These are phyloP conservation scores for Orchestes rusci DNA, from an alignment of 2,888 invertebrate genomes.

Conservation along the genomic window DNA sequence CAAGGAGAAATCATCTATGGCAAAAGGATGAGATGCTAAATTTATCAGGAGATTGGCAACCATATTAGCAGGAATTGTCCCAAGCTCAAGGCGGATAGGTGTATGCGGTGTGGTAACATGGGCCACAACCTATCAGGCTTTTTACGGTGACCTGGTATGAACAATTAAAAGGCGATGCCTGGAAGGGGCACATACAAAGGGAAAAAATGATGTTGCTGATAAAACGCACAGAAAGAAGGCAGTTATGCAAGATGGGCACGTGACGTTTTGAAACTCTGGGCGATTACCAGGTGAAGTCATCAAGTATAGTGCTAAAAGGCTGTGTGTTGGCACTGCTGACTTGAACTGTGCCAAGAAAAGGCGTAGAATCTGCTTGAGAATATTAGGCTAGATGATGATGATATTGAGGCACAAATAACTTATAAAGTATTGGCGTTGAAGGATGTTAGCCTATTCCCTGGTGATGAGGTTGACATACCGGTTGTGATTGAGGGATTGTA, in stretches of 20 bases:
- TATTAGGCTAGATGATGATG: conserved; percentile 1
- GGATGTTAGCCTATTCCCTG: background rate
- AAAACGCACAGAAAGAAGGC: conserved; percentile 1
- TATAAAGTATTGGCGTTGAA: conserved; percentile 1
- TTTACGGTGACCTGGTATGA: background rate
- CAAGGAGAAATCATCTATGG: no score
- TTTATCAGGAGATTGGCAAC: no score
- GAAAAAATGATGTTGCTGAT: background rate
- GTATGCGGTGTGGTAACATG: conserved; percentile 1
- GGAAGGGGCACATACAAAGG: background rate
- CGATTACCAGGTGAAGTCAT: no score
- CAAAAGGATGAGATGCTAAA: no score
- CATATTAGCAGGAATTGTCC: background rate
- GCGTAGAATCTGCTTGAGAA: background rate
- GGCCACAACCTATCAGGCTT: background rate
- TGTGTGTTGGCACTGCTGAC: background rate
- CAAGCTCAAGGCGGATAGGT: conserved; percentile 2
- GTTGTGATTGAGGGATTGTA: background rate
- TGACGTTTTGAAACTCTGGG: no score
- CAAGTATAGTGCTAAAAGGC: background rate
- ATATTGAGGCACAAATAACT: background rate
- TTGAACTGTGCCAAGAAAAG: background rate
- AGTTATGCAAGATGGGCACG: no score
- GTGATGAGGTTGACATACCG: background rate
- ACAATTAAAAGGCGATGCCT: background rate